Percentiles rank a stretch among this genome's conserved stretches.
Conservation (phyloP, 2,113 vertebrate species). For the Atherinomorus stipes region DNA sequence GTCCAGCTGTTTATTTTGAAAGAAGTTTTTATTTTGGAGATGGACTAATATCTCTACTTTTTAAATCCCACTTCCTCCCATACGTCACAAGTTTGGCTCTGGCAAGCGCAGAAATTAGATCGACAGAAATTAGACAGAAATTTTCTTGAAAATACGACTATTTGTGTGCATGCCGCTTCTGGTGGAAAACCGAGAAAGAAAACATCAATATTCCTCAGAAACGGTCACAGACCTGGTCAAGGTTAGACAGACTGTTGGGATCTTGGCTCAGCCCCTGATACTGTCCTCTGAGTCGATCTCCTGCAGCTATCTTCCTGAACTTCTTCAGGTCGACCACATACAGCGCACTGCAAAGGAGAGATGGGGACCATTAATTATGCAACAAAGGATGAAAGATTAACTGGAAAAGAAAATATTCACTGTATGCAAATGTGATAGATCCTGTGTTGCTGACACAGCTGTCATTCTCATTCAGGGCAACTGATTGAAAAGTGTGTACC, state of each 20-base stretch:
- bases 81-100: too few species aligned
- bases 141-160: too few species aligned
- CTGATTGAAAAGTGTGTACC: conserved; percentile 73
- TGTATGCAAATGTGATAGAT: background rate
- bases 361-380: background rate
- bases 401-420: too few species aligned
- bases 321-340: conserved; percentile 98
- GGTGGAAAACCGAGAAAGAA: too few species aligned
- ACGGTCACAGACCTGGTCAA: conserved; percentile 90
- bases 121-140: too few species aligned
- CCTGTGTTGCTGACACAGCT: too few species aligned
- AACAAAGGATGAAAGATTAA: background rate
- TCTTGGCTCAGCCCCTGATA: conserved; percentile 99
- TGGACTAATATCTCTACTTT: too few species aligned
- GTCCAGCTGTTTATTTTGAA: too few species aligned
- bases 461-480: background rate
- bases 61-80: too few species aligned
- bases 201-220: background rate
- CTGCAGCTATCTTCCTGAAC: conserved; percentile 97
- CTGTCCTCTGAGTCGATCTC: conserved; percentile 95
- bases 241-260: conserved; percentile 98
- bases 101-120: too few species aligned
- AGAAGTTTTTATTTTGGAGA: too few species aligned
- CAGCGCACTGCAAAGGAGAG: conserved; percentile 84
- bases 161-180: too few species aligned